phyloP scores from a whole-genome alignment of 2,888 invertebrate genomes.

The Pimpla rufipes region DNA sequence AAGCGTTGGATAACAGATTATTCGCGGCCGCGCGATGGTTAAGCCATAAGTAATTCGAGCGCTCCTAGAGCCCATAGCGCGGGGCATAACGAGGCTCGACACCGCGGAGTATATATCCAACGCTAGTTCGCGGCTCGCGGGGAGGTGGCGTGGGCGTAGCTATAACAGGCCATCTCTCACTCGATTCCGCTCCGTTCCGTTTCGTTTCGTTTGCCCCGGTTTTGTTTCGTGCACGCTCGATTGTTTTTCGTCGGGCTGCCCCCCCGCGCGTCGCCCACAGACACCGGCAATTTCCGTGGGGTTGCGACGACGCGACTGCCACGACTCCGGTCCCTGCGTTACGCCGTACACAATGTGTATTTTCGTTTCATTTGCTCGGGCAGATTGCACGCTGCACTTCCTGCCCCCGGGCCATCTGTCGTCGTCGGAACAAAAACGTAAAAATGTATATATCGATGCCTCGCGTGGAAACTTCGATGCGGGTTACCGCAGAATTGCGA shows the following conservation, averaged over 20 bases:
- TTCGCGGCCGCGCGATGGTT: conserved; percentile 46
- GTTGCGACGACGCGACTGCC: conserved; percentile 48
- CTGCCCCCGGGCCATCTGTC: conserved; percentile 59
- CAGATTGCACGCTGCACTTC: conserved; percentile 57
- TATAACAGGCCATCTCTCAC: conserved; percentile 55
- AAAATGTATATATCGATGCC: conserved; percentile 44
- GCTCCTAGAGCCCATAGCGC: conserved; percentile 27
- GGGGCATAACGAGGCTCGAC: conserved; percentile 65
- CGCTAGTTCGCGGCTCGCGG: neutral
- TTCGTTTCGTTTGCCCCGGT: conserved; percentile 73
- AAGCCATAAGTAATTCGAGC: conserved; percentile 45
- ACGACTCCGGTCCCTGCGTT: neutral
- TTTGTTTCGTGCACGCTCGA: conserved; percentile 76
- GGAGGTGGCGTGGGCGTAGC: conserved; percentile 3
- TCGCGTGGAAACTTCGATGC: neutral
- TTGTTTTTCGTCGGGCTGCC: conserved; percentile 76
- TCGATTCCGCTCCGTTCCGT: conserved; percentile 73
- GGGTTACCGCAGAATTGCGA: conserved; percentile 10
- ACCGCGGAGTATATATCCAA: conserved; percentile 13
- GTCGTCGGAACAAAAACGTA: conserved; percentile 22
- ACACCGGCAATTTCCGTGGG: conserved; percentile 79
- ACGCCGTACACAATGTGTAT: conserved; percentile 34
- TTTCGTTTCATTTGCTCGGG: conserved; percentile 53
- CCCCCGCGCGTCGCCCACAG: conserved; percentile 22
- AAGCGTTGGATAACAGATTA: conserved; percentile 65